Conservation (phyloP, 2,797 vertebrate species). For the Labroides dimidiatus region DNA sequence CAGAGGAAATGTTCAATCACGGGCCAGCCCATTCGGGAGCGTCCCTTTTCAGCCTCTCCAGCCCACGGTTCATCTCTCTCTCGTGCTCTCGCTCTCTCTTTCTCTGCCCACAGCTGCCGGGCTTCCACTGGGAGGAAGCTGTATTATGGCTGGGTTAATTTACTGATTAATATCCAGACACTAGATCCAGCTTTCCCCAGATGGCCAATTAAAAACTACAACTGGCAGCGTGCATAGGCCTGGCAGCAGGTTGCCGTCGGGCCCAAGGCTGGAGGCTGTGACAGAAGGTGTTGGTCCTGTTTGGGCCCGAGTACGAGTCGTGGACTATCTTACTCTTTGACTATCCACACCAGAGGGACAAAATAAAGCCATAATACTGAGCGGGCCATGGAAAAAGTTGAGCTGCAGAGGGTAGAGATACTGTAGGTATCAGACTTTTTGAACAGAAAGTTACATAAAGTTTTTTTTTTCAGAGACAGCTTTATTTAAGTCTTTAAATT, state of each 20-base stretch:
- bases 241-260: slow-evolving; percentile 94
- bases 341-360: slow-evolving; percentile 84
- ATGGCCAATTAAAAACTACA: slow-evolving; percentile 99
- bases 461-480: slow-evolving; percentile 7
- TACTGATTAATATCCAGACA: slow-evolving; percentile 99
- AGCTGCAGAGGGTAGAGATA: slow-evolving; percentile 41
- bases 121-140: slow-evolving; percentile 92
- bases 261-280: slow-evolving; percentile 92
- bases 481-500: neutral
- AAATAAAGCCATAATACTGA: slow-evolving; percentile 74
- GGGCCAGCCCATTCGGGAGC: slow-evolving; percentile 80
- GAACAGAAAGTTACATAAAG: slow-evolving; percentile 17
- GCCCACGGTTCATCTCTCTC: slow-evolving; percentile 78
- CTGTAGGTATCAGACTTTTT: neutral
- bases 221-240: slow-evolving; percentile 94
- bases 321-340: slow-evolving; percentile 73
- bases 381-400: slow-evolving; percentile 61
- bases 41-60: slow-evolving; percentile 84
- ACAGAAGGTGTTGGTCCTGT: slow-evolving; percentile 91
- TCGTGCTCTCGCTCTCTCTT: slow-evolving; percentile 64
- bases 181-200: slow-evolving; percentile 99
- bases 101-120: slow-evolving; percentile 88
- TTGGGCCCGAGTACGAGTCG: slow-evolving; percentile 73
- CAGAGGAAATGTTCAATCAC: slow-evolving; percentile 87
- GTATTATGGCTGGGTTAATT: slow-evolving; percentile 99